Evolutionary conservation across 1,140 invertebrate species (phyloP).

Genomic region (Aphelinus certus): DNA sequence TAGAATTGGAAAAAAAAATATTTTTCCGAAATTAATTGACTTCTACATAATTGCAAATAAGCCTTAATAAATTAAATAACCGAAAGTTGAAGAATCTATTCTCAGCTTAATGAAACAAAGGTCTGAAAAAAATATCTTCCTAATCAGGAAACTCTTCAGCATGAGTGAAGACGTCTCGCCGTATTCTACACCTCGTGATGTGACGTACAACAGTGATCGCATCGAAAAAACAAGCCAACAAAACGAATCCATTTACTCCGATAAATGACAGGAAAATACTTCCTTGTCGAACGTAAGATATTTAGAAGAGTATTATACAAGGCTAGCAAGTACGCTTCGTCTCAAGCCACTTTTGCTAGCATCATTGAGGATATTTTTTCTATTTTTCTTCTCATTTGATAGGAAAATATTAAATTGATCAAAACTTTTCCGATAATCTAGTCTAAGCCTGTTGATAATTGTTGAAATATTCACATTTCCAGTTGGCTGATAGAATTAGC

Average conservation of each 20-base stretch:
- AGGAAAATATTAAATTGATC: not conserved
- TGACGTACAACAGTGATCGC: conserved; percentile 26
- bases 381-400: not conserved
- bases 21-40: no score
- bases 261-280: not conserved
- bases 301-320: conserved; percentile 13
- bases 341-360: not conserved
- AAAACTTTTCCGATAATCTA: conserved; percentile 4
- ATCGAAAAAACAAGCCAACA: conserved; percentile 29
- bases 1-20: no score
- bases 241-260: conserved; percentile 13
- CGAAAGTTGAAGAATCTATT: not conserved
- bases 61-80: not conserved
- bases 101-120: not conserved
- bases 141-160: conserved; percentile 59
- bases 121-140: conserved; percentile 55
- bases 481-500: not conserved
- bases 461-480: conserved; percentile 1
- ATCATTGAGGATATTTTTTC: not conserved
- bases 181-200: conserved; percentile 39
- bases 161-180: conserved; percentile 54
- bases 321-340: not conserved
- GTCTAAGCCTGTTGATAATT: conserved; percentile 23
- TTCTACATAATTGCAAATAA: not conserved
- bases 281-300: conserved; percentile 1